Percentiles rank a stretch among this genome's conserved stretches.
phyloP scores from a whole-genome alignment of 2,113 vertebrate species.

The Pungitius pungitius region DNA sequence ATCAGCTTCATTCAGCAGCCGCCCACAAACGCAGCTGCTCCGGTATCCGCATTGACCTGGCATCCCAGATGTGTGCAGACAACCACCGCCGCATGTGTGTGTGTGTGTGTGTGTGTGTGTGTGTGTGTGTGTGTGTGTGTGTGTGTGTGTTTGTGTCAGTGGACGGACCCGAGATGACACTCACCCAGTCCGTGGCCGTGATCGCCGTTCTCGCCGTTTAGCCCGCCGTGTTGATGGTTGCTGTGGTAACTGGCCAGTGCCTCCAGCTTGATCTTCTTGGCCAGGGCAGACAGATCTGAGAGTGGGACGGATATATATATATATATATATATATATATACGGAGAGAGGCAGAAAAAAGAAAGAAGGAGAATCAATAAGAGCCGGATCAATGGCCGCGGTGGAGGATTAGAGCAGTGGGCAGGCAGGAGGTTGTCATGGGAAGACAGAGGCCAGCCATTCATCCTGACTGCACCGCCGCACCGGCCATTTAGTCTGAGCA shows the following conservation, averaged over 20 bases:
- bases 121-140: not conserved
- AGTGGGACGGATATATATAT: constrained; percentile 33
- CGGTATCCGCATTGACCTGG: constrained; percentile 35
- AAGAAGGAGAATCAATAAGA: constrained; percentile 70
- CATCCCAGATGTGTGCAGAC: constrained; percentile 35
- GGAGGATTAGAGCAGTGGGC: constrained; percentile 75
- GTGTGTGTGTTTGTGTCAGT: not conserved
- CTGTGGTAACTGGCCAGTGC: constrained; percentile 93
- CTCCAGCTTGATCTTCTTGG: constrained; percentile 99
- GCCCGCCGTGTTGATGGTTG: constrained; percentile 90
- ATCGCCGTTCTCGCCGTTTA: constrained; percentile 94
- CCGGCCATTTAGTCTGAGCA: constrained; percentile 72
- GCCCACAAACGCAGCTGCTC: constrained; percentile 58
- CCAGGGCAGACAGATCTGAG: constrained; percentile 92
- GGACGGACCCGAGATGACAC: constrained; percentile 57
- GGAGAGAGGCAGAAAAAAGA: constrained; percentile 33
- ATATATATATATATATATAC: not conserved
- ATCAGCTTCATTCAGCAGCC: constrained; percentile 45
- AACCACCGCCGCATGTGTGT: constrained; percentile 14
- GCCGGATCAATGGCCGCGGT: constrained; percentile 73
- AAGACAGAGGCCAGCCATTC: constrained; percentile 76
- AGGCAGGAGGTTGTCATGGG: constrained; percentile 76
- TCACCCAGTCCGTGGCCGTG: constrained; percentile 93
- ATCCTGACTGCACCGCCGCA: constrained; percentile 76
- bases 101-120: not conserved